Base-by-base conservation (phyloP, 2,113 vertebrate genomes). In the Chamaea fasciata region DNA sequence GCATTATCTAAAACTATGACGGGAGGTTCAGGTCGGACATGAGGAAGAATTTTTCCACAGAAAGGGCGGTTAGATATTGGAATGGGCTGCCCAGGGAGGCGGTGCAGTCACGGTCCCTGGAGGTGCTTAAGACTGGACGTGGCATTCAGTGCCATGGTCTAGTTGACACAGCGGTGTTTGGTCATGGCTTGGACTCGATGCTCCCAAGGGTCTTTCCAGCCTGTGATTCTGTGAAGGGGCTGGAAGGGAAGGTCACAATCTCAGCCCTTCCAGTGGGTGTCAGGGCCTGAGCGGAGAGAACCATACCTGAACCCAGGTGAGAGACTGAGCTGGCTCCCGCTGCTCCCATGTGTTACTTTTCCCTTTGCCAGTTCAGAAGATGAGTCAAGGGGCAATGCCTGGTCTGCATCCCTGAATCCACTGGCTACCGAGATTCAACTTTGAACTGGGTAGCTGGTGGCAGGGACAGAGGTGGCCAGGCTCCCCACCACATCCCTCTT, bases 291-390 rank as follows among this genome's bases (percentile, higher is more conserved):
- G 46, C n/a, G 7, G 20, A 74, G 35, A 28, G 4, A 44, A 20
- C n/a, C 4, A 5, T 9, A 21, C 11, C 24, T 31, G 7, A 27
- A 42, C 4, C 11, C 10, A 8, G 19, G 3, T 9, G 41, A 18
- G 24, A 21, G n/a, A 39, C 30, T 1, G 27, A 74, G 23, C 35
- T 20, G n/a, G 10, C 35, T 78, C 8, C 30, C 0, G 0, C 30
- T 0, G 0, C 8, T 9, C 50, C 24, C 2, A 0, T 8, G 16
- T 37, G 28, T 55, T 55, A 22, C 12, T 50, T 53, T 77, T 69
- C 19, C 15, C 22, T 42, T n/a, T 5, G 39, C 18, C 41, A 9
- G 12, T 11, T 39, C 35, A 5, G 64, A 46, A 30, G 30, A 28
- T 22, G 15, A 64, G 44, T 62, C 59, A 8, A 73, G 41, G 1